Evolutionary conservation across 2,797 vertebrate species (phyloP), one percentile per base, ranked within the genome.

Genomic region (Peromyscus melanophrys): DNA sequence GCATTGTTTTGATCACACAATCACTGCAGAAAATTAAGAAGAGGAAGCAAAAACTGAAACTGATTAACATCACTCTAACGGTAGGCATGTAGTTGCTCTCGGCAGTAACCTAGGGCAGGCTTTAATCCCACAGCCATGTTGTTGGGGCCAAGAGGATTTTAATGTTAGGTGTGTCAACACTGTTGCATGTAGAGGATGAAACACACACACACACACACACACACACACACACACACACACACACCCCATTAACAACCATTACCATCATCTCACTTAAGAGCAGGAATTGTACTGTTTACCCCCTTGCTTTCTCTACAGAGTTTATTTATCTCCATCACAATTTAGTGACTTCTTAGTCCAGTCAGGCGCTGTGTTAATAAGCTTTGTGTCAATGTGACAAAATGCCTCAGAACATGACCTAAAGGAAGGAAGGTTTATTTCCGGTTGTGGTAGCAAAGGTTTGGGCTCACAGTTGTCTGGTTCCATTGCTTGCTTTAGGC

Each of bases 11-110:
- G 86, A 71, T 92, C 67, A 84, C 17, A 40, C 55, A 29, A 90
- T 63, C 34, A 87, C 25, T 73, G 52, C 59, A 40, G 43, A 92
- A 88, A 96, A 71, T 16, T 73, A 76, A 75, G 29, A 94, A 40
- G 17, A n/a, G 29, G 46, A 34, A 69, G 6, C 40, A 14, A 83
- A 90, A 94, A 27, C 63, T 76, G 46, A 87, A 76, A 75, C 27
- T 5, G 75, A 93, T 55, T 83, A 76, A 81, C 21, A 76, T 34
- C n/a, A 85, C 43, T 6, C 55, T 76, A 13, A 16, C 0, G 23
- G 43, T 3, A n/a, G 43, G 34, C 12, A 7, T 17, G 65, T 23
- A 69, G n/a, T 63, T 75, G 16, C 17, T 69, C 0, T 46, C 29
- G 37, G 69, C 8, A 21, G 69, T 21, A 71, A 43, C 31, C 29